Conservation (phyloP, 2,113 vertebrate genomes). For the Garra rufa region DNA sequence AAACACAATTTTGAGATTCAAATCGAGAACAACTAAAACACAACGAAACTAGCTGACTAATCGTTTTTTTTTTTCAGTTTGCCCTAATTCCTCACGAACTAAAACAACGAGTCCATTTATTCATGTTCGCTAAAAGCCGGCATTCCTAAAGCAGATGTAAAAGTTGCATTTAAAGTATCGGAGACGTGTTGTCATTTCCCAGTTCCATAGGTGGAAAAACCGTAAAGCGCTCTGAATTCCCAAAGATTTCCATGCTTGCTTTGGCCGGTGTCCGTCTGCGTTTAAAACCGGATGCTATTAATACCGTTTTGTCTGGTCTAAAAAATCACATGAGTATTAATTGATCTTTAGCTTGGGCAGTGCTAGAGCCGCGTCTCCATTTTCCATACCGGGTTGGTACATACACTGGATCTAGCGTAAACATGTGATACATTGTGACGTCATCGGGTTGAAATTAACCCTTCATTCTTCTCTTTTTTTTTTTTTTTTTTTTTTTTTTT, state of each 20-base stretch:
- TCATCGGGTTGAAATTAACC: background rate
- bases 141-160: background rate
- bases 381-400: conserved; percentile 24
- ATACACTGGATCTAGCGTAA: background rate
- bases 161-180: conserved; percentile 1
- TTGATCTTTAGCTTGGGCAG: background rate
- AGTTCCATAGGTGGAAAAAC: conserved; percentile 39
- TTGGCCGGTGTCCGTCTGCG: background rate
- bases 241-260: conserved; percentile 65
- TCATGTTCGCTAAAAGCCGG: conserved; percentile 1
- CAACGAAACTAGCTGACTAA: background rate
- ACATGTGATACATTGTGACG: conserved; percentile 9
- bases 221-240: conserved; percentile 50
- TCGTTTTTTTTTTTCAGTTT: background rate
- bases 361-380: background rate
- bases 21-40: background rate
- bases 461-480: background rate
- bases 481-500: background rate
- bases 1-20: background rate
- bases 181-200: conserved; percentile 1
- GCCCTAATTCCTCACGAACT: background rate
- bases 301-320: conserved; percentile 41
- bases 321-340: conserved; percentile 26
- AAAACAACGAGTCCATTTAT: background rate
- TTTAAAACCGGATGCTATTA: conserved; percentile 55